Conservation (phyloP, 1,140 invertebrate genomes). For the Conus ventricosus region DNA sequence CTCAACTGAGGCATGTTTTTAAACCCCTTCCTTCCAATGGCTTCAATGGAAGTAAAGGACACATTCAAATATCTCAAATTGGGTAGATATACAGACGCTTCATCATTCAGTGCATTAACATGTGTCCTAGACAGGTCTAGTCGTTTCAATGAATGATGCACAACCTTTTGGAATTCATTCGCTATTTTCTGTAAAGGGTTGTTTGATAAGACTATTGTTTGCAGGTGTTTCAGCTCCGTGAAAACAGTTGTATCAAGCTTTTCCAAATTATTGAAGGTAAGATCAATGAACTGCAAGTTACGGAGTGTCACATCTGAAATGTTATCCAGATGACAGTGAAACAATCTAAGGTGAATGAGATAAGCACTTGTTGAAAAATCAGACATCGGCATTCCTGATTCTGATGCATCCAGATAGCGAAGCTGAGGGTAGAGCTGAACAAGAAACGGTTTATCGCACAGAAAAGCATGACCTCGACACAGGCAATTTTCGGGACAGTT, state of each 20-base stretch:
- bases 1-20: background rate
- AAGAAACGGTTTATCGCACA: background rate
- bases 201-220: background rate
- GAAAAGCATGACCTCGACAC: background rate
- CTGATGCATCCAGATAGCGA: background rate
- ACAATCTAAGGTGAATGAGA: background rate
- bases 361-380: background rate
- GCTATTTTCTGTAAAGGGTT: constrained; percentile 13
- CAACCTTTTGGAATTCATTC: background rate
- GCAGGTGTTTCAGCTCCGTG: background rate
- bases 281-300: constrained; percentile 20
- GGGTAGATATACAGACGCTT: background rate
- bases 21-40: constrained; percentile 31
- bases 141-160: background rate
- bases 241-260: background rate
- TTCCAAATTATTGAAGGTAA: constrained; percentile 25
- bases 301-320: background rate
- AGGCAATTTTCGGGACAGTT: too few species aligned
- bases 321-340: background rate
- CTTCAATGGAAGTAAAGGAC: background rate
- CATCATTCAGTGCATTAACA: constrained; percentile 4
- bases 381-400: background rate
- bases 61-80: background rate
- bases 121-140: constrained; percentile 1
- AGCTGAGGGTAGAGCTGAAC: background rate